A percentile compares a stretch with the other conserved stretches of the same genome.
Evolutionary conservation across 2,797 vertebrate genomes (phyloP).

Genomic region (Smutsia gigantea): DNA sequence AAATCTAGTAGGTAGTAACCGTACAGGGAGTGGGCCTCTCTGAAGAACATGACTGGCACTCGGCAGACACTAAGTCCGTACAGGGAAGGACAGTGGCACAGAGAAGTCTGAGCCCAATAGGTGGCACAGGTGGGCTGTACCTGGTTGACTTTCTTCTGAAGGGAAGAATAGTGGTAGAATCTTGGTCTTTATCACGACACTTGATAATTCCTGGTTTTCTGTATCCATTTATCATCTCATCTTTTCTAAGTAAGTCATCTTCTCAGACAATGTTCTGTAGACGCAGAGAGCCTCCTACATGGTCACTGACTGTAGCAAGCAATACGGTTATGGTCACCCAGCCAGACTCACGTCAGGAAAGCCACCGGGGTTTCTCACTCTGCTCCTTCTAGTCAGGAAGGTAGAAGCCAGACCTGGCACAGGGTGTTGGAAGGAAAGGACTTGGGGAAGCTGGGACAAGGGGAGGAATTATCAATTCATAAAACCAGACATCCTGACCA

Average conservation of each 20-base stretch:
- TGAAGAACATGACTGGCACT: not conserved
- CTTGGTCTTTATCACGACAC: not conserved
- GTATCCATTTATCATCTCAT: not conserved
- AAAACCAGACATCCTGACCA: conserved; percentile 80
- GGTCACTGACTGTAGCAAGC: not conserved
- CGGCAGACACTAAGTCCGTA: not conserved
- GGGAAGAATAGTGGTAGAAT: not conserved
- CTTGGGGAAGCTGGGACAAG: not conserved
- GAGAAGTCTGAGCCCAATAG: not conserved
- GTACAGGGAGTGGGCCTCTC: not conserved
- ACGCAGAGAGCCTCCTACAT: not conserved
- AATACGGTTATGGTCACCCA: not conserved
- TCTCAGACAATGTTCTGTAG: not conserved
- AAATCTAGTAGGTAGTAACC: not conserved
- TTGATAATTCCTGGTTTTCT: not conserved
- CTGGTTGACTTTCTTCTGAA: not conserved
- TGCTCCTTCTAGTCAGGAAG: conserved; percentile 63
- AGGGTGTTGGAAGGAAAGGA: conserved; percentile 54
- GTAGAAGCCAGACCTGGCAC: conserved; percentile 61
- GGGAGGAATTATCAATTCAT: conserved; percentile 76
- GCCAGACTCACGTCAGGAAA: not conserved
- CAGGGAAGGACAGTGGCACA: not conserved
- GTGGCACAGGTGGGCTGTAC: fast-evolving
- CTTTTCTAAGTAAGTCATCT: not conserved
- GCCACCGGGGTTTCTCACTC: not conserved